phyloP scores from a whole-genome alignment of 2,888 invertebrate genomes.

The Thalpophila matura region DNA sequence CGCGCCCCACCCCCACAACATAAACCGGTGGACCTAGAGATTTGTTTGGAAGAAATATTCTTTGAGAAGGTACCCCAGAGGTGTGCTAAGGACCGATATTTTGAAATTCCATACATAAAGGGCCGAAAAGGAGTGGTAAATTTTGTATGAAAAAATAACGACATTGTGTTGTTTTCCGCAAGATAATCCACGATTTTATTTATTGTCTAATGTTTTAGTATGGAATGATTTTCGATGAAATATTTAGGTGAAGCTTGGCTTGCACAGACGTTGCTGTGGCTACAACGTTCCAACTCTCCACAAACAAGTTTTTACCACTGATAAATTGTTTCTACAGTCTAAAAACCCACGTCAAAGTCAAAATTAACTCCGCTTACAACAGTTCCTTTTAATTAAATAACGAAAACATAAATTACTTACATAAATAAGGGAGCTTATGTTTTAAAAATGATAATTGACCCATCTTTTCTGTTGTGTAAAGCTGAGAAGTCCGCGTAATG shows the following conservation, averaged over 20 bases:
- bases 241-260: slow-evolving; percentile 24
- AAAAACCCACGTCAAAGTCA: slow-evolving; percentile 61
- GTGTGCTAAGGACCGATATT: too few species aligned
- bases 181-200: slow-evolving; percentile 19
- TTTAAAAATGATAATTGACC: slow-evolving; percentile 23
- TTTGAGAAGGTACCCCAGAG: too few species aligned
- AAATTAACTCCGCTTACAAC: slow-evolving; percentile 56
- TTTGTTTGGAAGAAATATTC: too few species aligned
- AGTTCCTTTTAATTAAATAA: slow-evolving; percentile 64
- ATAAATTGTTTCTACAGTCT: slow-evolving; percentile 62
- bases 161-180: too few species aligned
- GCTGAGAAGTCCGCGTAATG: neutral
- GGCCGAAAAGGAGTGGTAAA: too few species aligned
- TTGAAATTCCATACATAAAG: too few species aligned
- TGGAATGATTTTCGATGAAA: slow-evolving; percentile 38
- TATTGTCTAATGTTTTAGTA: slow-evolving; percentile 28
- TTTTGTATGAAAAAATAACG: too few species aligned
- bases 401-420: slow-evolving; percentile 39
- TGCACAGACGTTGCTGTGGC: slow-evolving; percentile 33
- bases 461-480: slow-evolving; percentile 8
- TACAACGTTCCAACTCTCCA: slow-evolving; percentile 48
- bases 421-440: slow-evolving; percentile 17
- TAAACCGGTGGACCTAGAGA: too few species aligned
- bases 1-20: too few species aligned
- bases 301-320: slow-evolving; percentile 61